These are phyloP conservation scores for Leptarthrus brevirostris DNA, from an alignment of 2,888 invertebrate genomes.

Conservation along the genomic window DNA sequence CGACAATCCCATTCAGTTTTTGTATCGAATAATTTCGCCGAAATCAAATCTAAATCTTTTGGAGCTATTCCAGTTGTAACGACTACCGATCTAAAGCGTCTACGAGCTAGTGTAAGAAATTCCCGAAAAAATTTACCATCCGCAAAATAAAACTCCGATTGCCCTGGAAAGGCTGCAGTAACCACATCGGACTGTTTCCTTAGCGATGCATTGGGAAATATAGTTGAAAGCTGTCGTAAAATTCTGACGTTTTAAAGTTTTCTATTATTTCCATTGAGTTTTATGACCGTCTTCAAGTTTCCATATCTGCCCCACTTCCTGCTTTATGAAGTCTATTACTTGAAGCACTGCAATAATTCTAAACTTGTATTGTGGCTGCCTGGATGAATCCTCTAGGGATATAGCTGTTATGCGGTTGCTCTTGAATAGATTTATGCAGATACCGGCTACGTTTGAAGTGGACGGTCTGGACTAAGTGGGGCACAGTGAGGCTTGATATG, in stretches of 20 bases:
- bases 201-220: background rate
- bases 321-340: background rate
- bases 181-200: background rate
- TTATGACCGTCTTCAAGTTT: background rate
- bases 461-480: background rate
- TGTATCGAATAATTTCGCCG: background rate
- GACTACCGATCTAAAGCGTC: background rate
- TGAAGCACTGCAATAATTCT: background rate
- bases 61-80: background rate
- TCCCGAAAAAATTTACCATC: background rate
- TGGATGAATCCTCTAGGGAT: background rate
- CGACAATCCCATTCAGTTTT: too few species aligned
- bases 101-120: background rate
- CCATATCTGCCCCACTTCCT: background rate
- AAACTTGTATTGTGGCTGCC: background rate
- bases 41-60: background rate
- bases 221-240: background rate
- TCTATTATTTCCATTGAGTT: slow-evolving; percentile 7
- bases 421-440: background rate
- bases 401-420: background rate
- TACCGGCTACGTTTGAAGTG: background rate
- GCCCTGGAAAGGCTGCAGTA: background rate
- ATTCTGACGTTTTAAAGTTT: slow-evolving; percentile 8
- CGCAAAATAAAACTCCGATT: slow-evolving; percentile 10
- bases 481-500: too few species aligned